Evolutionary conservation across 1,140 invertebrate genomes (phyloP), one percentile per base, ranked within the genome.

Genomic region (Rhyzopertha dominica): DNA sequence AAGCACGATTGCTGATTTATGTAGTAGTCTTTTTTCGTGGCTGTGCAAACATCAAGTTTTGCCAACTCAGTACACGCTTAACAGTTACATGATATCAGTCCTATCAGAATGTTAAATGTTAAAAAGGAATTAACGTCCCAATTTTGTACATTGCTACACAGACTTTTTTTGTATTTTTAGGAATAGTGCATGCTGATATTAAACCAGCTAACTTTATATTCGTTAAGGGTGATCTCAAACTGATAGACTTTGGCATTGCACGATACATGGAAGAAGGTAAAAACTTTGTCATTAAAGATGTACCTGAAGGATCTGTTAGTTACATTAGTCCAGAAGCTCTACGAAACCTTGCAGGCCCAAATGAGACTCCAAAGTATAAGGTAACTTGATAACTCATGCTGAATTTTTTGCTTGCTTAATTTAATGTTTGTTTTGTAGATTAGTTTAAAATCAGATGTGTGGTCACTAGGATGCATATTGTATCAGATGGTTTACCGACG

Each of bases 211-310:
- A 98, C 70, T 98, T 98, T 70, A 73, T 99, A 8, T 71, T 95
- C 54, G 89, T 94, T 16, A 77, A 78, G 44, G 90, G 88, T 3
- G 76, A 82, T 32, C 67, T 99, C 3, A 98, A 98, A 72, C 70
- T 98, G 16, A 99, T 99, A 49, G 95, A 99, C 72, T 98, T 99
- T 74, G 95, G 95, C 16, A 98, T 98, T 56, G 87, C 95, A n/a
- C 89, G 90, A 32, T 82, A 82, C 35, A 78, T 98, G 35, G 83
- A 90, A 57, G 74, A 79, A 28, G 93, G 98, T 62, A 85, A 84
- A 64, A 98, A 95, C 1, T 91, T 87, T 59, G 85, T 97, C 23
- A 73, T 89, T 10, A 91, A 90, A 63, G 81, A 86, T 51, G 78
- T 79, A 39, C 81, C 80, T 34, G 78, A 81, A 26, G 95, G 95